Evolutionary conservation across 1,140 invertebrate genomes (phyloP), one percentile per base, ranked within the genome.

Genomic region (Megalopta genalis): DNA sequence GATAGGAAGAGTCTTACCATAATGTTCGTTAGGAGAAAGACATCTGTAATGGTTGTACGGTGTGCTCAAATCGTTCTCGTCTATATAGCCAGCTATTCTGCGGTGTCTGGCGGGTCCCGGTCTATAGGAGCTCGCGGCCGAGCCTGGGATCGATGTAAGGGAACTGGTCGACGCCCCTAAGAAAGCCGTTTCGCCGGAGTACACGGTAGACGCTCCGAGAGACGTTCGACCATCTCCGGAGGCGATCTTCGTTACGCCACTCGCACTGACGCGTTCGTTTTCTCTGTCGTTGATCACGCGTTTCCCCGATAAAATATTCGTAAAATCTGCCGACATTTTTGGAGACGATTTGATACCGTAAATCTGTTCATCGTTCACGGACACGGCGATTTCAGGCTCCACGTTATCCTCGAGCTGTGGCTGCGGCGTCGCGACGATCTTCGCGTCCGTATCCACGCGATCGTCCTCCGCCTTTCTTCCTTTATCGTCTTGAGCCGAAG

Each of bases 31-130:
- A n/a, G 95, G 95, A 85, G 95, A 95, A 37, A 96, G 92, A 88
- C 95, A 96, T 85, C 95, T 94, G 88, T 95, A 95, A 81, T 95
- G 94, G 90, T 95, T 96, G 86, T 96, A 96, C 0, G 95, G 95
- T 0, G 95, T 95, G 79, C 95, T 96, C 14, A 96, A 90, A 86
- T 96, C 95, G 81, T 95, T 95, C 63, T 94, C 93, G 10, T 94
- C 94, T 49, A 94, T 91, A 46, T 74, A 77, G 27, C 93, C 88
- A 21, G 90, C 88, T 65, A 92, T 90, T 63, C 92, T 86, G 42
- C 93, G 87, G 27, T 92, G 89, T 65, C 92, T 83, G 12, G 76
- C 9, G 0, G 80, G 37, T 8, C 63, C 81, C 0, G 78, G 81
- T 9, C 91, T 86, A 77, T 93, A 93, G 4, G 77, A 27, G 1